Base-by-base conservation (phyloP, 2,113 vertebrate species). In the Xiphias gladius region DNA sequence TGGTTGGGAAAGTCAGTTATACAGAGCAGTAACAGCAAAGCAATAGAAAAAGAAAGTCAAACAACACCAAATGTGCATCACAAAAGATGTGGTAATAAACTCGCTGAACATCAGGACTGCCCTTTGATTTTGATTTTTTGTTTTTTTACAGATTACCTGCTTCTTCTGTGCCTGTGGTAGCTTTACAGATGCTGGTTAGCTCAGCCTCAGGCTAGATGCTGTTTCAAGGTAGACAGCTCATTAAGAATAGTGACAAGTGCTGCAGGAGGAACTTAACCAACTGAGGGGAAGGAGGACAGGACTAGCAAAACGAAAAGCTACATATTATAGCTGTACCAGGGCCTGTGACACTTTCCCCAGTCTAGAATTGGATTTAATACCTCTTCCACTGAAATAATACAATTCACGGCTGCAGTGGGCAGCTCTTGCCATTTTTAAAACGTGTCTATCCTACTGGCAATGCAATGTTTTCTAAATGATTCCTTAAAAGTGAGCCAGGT, bases 171-270 rank as follows among this genome's bases (percentile, higher is more conserved):
- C 43, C 55, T 83, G 68, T 37, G 32, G 78, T 67, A 43, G 70
- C 57, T 80, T 78, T 80, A 68, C 71, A 86, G 59, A 74, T 30
- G 11, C 64, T 79, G 76, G 37, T 84, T 73, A 68, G 54, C 72
- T 66, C 76, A 46, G 72, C 78, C 65, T 76, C 3, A 4, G 80
- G 77, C 12, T 17, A 24, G 39, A 82, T 46, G 77, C 69, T 70
- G 64, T 75, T 88, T 83, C 41, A 85, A 83, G 62, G 71, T 73
- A 79, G 78, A 88, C 79, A 73, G 74, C 83, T 90, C 79, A 86
- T 90, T 89, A 89, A 75, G 41, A 70, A 72, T 7, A 68, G 83
- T 76, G 79, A 85, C 85, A 88, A 68, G 66, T 54, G 62, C 76
- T 70, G 59, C 20, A 14, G 55, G 28, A 58, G 35, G 46, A 83